These are phyloP conservation scores for Pinctada fucata DNA, from an alignment of 2,888 invertebrate genomes.

Conservation along the genomic window DNA sequence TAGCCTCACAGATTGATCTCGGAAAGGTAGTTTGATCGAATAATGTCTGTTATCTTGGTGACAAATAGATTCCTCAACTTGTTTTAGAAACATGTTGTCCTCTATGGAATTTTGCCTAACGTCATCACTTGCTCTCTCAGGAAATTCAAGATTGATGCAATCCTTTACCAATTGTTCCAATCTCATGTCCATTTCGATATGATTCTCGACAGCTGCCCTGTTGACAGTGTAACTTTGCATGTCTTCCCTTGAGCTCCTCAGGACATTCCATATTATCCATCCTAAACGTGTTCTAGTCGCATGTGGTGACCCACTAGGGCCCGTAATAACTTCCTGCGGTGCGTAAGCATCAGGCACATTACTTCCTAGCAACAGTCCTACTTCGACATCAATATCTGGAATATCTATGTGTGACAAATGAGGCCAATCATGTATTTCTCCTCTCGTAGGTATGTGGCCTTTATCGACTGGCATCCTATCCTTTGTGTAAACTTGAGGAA, in stretches of 20 bases:
- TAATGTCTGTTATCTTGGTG: not conserved
- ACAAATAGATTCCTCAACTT: slow-evolving; percentile 22
- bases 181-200: slow-evolving; percentile 6
- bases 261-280: slow-evolving; percentile 41
- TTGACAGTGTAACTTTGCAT: slow-evolving; percentile 19
- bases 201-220: slow-evolving; percentile 13
- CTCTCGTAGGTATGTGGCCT: too few species aligned
- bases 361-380: slow-evolving; percentile 39
- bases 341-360: slow-evolving; percentile 42
- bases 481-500: slow-evolving; percentile 36
- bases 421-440: too few species aligned
- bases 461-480: too few species aligned
- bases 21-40: slow-evolving; percentile 5
- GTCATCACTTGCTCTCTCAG: slow-evolving; percentile 36
- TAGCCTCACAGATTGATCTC: not conserved
- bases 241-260: slow-evolving; percentile 13
- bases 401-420: too few species aligned
- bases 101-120: slow-evolving; percentile 25
- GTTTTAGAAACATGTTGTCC: slow-evolving; percentile 15
- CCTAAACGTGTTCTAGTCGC: slow-evolving; percentile 27
- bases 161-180: slow-evolving; percentile 22
- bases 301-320: slow-evolving; percentile 40
- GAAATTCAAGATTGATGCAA: slow-evolving; percentile 36
- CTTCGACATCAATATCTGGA: too few species aligned
- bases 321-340: slow-evolving; percentile 30